Evolutionary conservation across 2,797 vertebrate genomes (phyloP).

Genomic region (Lagocephalus sceleratus): DNA sequence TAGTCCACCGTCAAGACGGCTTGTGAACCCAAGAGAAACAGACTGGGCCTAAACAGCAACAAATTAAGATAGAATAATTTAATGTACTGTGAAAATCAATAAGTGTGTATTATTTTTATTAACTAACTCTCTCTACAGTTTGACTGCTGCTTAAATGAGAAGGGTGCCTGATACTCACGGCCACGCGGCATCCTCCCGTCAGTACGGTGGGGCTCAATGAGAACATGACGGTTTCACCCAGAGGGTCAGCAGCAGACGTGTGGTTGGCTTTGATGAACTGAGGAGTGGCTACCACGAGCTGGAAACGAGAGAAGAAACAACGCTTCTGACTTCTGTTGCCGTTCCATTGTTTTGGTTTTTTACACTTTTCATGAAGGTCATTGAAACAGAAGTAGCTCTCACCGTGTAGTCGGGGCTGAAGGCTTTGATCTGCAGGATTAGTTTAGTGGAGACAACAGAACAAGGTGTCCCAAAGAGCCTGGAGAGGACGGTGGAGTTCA

Average conservation of each 20-base stretch:
- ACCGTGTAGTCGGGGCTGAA: conserved; percentile 36
- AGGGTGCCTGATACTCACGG: conserved; percentile 23
- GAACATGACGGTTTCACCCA: conserved; percentile 35
- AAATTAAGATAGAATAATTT: background rate
- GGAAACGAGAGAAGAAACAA: conserved; percentile 5
- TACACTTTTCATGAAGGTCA: too few relatives aligned
- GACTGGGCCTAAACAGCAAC: conserved; percentile 28
- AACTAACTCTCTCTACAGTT: background rate
- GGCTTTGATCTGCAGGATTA: conserved; percentile 36
- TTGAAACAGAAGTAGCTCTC: background rate
- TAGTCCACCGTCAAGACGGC: conserved; percentile 30
- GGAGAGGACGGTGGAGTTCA: background rate
- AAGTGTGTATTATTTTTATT: too few relatives aligned
- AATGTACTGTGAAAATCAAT: too few relatives aligned
- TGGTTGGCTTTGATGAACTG: conserved; percentile 35
- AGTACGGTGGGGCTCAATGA: conserved; percentile 4
- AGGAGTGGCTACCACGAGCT: conserved; percentile 36
- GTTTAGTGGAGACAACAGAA: conserved; percentile 10
- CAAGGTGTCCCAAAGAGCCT: conserved; percentile 47
- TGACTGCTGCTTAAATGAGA: background rate
- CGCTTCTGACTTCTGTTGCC: background rate
- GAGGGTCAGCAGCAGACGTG: conserved; percentile 29
- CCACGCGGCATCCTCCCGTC: conserved; percentile 30
- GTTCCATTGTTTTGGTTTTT: too few relatives aligned
- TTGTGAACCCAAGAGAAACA: conserved; percentile 41